Evolutionary conservation across 1,140 invertebrate species (phyloP).

Genomic region (Holotrichia oblita): DNA sequence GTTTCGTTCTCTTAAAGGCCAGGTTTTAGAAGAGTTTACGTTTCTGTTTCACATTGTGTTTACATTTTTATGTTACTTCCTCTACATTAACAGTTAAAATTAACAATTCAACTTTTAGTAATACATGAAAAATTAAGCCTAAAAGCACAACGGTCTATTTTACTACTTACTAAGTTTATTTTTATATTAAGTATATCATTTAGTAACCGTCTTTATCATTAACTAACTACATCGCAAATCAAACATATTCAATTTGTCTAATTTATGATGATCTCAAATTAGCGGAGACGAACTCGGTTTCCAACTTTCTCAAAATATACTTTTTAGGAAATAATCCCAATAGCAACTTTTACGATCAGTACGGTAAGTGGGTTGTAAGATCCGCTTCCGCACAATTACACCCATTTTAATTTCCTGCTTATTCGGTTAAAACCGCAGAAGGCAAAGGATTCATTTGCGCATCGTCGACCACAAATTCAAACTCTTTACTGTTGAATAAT

Average conservation of each 20-base stretch:
- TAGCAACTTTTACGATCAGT: neutral
- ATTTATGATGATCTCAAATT: neutral
- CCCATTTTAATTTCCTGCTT: conserved; percentile 10
- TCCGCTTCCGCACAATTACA: neutral
- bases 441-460: neutral
- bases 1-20: no score
- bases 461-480: neutral
- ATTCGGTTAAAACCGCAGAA: neutral
- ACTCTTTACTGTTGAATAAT: neutral
- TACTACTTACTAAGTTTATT: no score
- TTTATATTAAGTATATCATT: no score
- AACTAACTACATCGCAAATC: neutral
- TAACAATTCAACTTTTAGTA: no score
- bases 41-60: no score
- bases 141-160: no score
- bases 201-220: no score
- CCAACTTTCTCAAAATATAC: neutral
- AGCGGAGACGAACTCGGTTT: neutral
- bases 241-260: neutral
- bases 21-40: no score
- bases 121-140: no score
- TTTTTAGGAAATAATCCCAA: neutral
- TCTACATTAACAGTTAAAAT: no score
- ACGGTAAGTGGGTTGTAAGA: neutral
- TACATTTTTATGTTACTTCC: no score